Percentiles rank a stretch among this genome's conserved stretches.
phyloP scores from a whole-genome alignment of 1,140 invertebrate species.

The Charaxes varanes region DNA sequence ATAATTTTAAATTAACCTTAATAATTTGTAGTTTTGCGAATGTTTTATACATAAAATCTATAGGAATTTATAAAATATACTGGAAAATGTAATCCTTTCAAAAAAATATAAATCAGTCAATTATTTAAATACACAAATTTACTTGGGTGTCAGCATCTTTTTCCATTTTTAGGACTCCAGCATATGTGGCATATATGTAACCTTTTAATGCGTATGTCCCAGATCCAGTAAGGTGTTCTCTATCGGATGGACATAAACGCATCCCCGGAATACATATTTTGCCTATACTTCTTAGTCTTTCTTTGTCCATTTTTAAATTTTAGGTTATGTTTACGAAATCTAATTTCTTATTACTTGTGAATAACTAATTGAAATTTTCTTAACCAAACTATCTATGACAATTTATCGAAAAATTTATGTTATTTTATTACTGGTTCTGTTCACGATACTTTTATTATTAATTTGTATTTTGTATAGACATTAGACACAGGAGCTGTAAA shows the following conservation, averaged over 20 bases:
- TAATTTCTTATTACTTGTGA: background rate
- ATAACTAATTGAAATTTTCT: no score
- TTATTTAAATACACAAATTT: constrained; percentile 20
- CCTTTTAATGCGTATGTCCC: constrained; percentile 90
- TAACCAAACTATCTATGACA: no score
- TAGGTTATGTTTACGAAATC: constrained; percentile 25
- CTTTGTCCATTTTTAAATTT: constrained; percentile 24
- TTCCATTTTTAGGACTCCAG: constrained; percentile 79
- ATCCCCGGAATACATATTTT: constrained; percentile 79
- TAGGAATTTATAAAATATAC: no score
- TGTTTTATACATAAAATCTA: no score
- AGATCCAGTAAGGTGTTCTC: constrained; percentile 79
- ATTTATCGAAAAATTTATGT: no score
- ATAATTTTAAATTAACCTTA: background rate
- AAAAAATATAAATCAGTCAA: background rate
- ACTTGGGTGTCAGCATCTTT: constrained; percentile 78
- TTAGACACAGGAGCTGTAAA: no score
- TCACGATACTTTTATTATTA: no score
- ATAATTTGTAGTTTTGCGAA: background rate
- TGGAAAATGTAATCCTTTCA: no score
- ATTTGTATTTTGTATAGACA: no score
- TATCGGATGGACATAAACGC: constrained; percentile 80
- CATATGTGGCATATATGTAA: constrained; percentile 89
- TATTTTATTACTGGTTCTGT: background rate
- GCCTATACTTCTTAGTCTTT: constrained; percentile 38